phyloP scores from a whole-genome alignment of 2,797 vertebrate genomes.

The Rhabdomys pumilio region DNA sequence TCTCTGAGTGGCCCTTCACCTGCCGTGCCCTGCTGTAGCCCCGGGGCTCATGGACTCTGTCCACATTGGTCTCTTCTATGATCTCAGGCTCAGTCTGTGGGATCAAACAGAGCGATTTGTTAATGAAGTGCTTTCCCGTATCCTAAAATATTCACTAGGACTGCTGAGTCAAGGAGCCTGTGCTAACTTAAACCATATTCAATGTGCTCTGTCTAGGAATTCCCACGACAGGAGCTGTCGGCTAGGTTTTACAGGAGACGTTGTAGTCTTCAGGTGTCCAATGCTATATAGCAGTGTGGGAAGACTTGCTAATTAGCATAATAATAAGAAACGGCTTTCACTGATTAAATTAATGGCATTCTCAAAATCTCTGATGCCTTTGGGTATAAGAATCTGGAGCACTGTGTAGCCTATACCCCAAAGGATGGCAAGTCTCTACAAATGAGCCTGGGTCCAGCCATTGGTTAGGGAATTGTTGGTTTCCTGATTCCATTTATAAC shows the following conservation, averaged over 20 bases:
- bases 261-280: not conserved
- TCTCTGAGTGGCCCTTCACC: slow-evolving; percentile 97
- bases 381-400: slow-evolving; percentile 40
- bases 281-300: rapidly evolving
- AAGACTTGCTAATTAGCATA: not conserved
- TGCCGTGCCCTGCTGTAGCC: slow-evolving; percentile 93
- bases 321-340: slow-evolving; percentile 14
- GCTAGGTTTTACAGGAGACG: no score
- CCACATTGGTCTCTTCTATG: slow-evolving; percentile 98
- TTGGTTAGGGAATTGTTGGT: not conserved
- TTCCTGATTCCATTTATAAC: not conserved
- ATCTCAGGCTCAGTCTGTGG: slow-evolving; percentile 97
- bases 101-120: slow-evolving; percentile 75
- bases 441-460: not conserved
- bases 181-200: not conserved
- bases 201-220: not conserved
- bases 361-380: slow-evolving; percentile 42
- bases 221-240: not conserved
- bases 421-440: not conserved
- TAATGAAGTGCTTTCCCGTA: slow-evolving; percentile 22
- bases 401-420: not conserved
- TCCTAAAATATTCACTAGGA: not conserved
- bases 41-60: slow-evolving; percentile 92
- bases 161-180: not conserved
- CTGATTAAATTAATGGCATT: not conserved